Base-by-base conservation (phyloP, 2,888 invertebrate species). In the Hypercompe scribonia region DNA sequence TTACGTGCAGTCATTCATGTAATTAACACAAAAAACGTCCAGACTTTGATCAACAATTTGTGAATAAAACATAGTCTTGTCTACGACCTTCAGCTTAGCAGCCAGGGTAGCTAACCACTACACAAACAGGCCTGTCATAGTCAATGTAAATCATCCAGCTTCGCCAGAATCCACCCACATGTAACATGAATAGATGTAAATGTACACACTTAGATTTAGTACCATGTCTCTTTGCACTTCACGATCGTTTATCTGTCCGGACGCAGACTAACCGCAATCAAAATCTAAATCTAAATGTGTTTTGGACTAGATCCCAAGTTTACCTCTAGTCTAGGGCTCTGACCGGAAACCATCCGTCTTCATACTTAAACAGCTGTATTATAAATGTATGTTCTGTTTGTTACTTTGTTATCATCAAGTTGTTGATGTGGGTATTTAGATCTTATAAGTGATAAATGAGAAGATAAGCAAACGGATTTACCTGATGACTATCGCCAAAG, bases 221-320 rank as follows among this genome's bases (percentile, higher is more conserved):
- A 66, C 65, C 73, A 61, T 61, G 61, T 70, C 10, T 39, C 13
- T 76, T 67, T 71, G 68, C 64, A n/a, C 46, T 11, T 4, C 33
- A 21, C 31, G 63, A 39, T 73, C 73, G 36, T 78, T 78, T 79
- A 71, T 79, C 77, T 78, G 70, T 50, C 21, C 73, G 73, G 58
- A 33, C 31, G 58, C 66, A 71, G 67, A 28, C 28, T 58, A 58
- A 36, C 70, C 10, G 21, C 18, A 73, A 71, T 73, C 73, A 76
- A 69, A 68, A 71, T 61, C 13, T 21, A 67, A 42, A 24, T 21
- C 58, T 39, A 18, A 46, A 42, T 31, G 34, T 42, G 24, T 31
- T 64, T 34, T 33, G 31, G 33, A 10, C 21, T 21, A 18, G 34
- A 50, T 11, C 42, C 64, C 50, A 54, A n/a, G 31, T 31, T 28